phyloP scores from a whole-genome alignment of 2,797 vertebrate genomes.

The Zenarchopterus dispar region DNA sequence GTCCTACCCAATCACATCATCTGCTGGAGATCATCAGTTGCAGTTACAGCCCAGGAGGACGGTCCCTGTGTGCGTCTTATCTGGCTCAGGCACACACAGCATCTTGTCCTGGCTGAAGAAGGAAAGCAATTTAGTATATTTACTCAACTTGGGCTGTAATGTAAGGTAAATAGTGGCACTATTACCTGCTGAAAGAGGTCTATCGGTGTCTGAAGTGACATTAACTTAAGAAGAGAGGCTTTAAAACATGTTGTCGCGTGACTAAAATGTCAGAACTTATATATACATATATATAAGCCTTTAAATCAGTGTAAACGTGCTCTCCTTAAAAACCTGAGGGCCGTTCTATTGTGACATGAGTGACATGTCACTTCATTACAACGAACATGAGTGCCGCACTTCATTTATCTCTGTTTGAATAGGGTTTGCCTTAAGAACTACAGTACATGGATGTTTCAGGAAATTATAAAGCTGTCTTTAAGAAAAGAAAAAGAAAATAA shows the following conservation, averaged over 20 bases:
- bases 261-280: background rate
- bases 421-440: background rate
- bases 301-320: too few species aligned
- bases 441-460: background rate
- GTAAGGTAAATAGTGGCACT: background rate
- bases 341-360: too few species aligned
- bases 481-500: background rate
- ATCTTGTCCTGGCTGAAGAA: constrained; percentile 14
- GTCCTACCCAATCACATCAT: constrained; percentile 66
- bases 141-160: constrained; percentile 8
- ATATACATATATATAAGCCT: too few species aligned
- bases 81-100: constrained; percentile 29
- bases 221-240: background rate
- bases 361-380: too few species aligned
- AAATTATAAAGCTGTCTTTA: background rate
- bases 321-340: too few species aligned
- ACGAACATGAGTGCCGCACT: background rate
- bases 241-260: background rate
- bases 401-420: background rate
- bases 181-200: background rate
- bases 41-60: constrained; percentile 32
- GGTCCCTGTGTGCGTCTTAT: constrained; percentile 42
- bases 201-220: too few species aligned
- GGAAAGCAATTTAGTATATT: constrained; percentile 16
- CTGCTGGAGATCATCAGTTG: constrained; percentile 68